These are phyloP conservation scores for Drosophila ogumai DNA, from an alignment of 1,140 invertebrate genomes.

Conservation along the genomic window DNA sequence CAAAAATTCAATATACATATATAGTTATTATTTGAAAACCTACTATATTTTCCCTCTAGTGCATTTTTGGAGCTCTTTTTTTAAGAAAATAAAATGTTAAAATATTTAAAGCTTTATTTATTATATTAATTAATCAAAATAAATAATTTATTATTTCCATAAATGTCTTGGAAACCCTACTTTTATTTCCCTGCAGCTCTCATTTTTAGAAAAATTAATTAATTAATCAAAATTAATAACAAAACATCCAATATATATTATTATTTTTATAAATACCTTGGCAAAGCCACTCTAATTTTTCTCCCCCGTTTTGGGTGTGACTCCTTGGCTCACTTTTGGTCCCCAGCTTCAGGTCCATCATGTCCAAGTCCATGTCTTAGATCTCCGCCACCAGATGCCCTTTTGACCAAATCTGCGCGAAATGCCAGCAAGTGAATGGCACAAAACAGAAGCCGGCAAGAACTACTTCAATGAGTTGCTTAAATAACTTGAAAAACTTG, in stretches of 20 bases:
- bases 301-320: conserved; percentile 7
- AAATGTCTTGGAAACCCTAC: no score
- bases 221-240: no score
- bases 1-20: no score
- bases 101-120: neutral
- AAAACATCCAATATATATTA: neutral
- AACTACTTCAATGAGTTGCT: conserved; percentile 20
- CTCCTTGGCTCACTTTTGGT: conserved; percentile 18
- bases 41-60: no score
- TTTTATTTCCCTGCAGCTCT: no score
- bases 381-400: conserved; percentile 28
- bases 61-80: no score
- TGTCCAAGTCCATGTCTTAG: conserved; percentile 36
- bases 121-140: neutral
- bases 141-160: neutral
- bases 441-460: conserved; percentile 22
- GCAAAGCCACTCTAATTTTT: no score
- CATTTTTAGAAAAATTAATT: no score
- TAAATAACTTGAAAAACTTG: conserved; percentile 7
- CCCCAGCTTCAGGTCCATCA: conserved; percentile 5
- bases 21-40: no score
- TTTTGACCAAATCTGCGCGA: conserved; percentile 33
- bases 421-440: conserved; percentile 53
- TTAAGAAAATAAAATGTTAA: no score
- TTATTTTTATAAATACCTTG: no score